phyloP scores from a whole-genome alignment of 2,797 vertebrate genomes.

The Anguilla obscura region DNA sequence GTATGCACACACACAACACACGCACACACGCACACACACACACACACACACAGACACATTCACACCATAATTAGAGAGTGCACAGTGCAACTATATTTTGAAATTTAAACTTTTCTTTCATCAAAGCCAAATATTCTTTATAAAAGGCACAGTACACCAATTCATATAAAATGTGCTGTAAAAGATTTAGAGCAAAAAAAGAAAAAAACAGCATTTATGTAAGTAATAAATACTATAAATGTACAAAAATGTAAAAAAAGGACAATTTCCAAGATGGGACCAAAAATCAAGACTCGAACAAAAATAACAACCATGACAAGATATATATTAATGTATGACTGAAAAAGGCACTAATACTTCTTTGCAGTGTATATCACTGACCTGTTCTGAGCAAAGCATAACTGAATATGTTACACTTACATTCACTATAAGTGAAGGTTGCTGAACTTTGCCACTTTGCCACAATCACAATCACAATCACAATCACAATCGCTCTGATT shows the following conservation, averaged over 20 bases:
- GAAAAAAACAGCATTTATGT: constrained; percentile 22
- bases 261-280: constrained; percentile 12
- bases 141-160: constrained; percentile 63
- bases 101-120: constrained; percentile 38
- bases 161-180: constrained; percentile 24
- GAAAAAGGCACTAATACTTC: constrained; percentile 60
- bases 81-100: constrained; percentile 21
- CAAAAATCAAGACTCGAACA: constrained; percentile 14
- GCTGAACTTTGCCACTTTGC: constrained; percentile 1
- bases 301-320: constrained; percentile 10
- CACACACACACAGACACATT: constrained; percentile 16
- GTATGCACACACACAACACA: background rate
- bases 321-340: constrained; percentile 28
- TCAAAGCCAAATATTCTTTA: constrained; percentile 40
- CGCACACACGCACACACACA: background rate
- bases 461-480: background rate
- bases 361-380: constrained; percentile 10
- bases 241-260: constrained; percentile 28
- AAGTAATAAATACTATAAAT: constrained; percentile 25
- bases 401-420: background rate
- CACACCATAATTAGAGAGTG: background rate
- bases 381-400: background rate
- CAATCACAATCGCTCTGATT: background rate
- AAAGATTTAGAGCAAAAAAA: constrained; percentile 25
- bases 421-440: constrained; percentile 32